These are phyloP conservation scores for Bos indicus DNA, from an alignment of 2,113 vertebrate genomes.

Conservation along the genomic window DNA sequence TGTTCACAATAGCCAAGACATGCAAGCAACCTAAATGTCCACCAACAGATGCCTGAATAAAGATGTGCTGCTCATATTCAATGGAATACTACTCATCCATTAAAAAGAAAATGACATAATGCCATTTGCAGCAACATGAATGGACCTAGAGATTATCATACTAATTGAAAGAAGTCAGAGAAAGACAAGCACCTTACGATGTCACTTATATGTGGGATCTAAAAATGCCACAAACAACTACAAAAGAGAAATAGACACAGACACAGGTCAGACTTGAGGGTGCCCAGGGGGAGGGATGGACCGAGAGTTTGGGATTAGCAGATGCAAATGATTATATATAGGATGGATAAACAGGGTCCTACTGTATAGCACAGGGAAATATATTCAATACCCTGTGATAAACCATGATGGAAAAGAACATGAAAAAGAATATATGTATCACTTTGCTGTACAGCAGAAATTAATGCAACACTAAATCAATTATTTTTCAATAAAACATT, in stretches of 20 bases:
- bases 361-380: not conserved
- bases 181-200: not conserved
- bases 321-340: not conserved
- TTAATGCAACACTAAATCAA: not conserved
- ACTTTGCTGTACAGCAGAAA: not conserved
- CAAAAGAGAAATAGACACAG: not conserved
- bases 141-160: not conserved
- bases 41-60: not conserved
- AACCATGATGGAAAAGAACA: not conserved
- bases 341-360: not conserved
- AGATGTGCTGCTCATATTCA: not conserved
- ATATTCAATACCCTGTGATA: not conserved
- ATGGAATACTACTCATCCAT: not conserved
- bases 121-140: not conserved
- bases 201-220: not conserved
- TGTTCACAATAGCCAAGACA: not conserved
- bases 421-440: not conserved
- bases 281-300: not conserved
- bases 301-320: not conserved
- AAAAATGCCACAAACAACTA: not conserved
- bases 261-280: not conserved
- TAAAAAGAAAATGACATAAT: not conserved
- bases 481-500: not conserved
- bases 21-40: not conserved
- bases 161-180: not conserved